Base-by-base conservation (phyloP, 2,797 vertebrate species). In the Phoxinus dragarum region DNA sequence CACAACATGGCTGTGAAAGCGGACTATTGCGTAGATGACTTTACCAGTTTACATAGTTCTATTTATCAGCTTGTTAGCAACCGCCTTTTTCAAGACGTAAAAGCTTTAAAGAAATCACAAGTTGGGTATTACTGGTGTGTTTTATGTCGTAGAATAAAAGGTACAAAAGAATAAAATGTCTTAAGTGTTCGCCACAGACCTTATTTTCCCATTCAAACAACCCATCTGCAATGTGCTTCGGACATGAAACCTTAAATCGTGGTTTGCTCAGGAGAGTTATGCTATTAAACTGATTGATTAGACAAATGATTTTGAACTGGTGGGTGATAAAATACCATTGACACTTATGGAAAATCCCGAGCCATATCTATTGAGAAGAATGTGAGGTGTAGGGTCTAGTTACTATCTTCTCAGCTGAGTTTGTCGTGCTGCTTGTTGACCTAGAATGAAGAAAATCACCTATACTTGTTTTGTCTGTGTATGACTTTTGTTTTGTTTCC, bases 381-480 rank as follows among this genome's bases (percentile, higher is more conserved):
- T 74, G 19, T 52, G 0, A 49, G 5, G 17, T 17, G 31, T 74
- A 10, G 9, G 14, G 14, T 27, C 12, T 49, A 16, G 1, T 73
- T 31, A 23, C 11, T 34, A 23, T 75, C 16, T 49, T 59, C 77
- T 75, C 81, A 44, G 59, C 19, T 69, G 16, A 69, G 49, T 73
- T 59, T 23, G 36, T 42, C 16, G 67, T 47, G 44, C 66, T 66
- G 66, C 23, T 49, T 59, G 67, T 38, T 47, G 64, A 81, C 19
- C 44, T 19, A 47, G 64, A 81, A 44, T 27, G 12, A 42, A 78
- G 68, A 78, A 80, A 84, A 81, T 81, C 54, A 80, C 44, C 44
- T 80, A 42, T 38, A 74, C 27, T 80, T 80, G 44, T 68, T 52
- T 66, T 34, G 42, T 36, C 31, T 36, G 66, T 68, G 7, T n/a